phyloP scores from a whole-genome alignment of 2,113 vertebrate species.

The Panurus biarmicus region DNA sequence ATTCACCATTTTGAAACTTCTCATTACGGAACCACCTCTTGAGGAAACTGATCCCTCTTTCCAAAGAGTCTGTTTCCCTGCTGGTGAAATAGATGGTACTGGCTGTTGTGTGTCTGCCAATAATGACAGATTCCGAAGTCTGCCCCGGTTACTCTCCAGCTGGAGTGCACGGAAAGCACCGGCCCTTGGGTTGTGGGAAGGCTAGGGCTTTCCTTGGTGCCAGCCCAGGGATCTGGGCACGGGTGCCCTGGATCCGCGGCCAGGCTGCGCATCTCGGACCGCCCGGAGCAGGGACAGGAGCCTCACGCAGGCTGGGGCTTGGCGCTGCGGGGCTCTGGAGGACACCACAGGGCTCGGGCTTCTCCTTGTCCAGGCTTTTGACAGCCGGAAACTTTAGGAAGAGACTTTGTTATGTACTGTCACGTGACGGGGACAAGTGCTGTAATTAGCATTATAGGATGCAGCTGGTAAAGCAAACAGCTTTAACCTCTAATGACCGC shows the following conservation, averaged over 20 bases:
- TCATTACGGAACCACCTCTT: rapidly evolving
- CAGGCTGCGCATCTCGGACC: rapidly evolving
- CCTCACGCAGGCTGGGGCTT: rapidly evolving
- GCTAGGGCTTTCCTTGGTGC: too few relatives aligned
- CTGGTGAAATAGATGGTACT: rapidly evolving
- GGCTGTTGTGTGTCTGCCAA: rapidly evolving
- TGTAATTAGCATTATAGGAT: rapidly evolving
- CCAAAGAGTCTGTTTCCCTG: rapidly evolving
- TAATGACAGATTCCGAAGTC: rapidly evolving
- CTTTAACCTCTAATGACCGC: background rate
- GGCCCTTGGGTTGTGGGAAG: rapidly evolving
- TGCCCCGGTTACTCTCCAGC: background rate
- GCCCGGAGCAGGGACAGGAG: rapidly evolving
- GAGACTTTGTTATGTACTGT: background rate
- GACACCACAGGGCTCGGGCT: background rate
- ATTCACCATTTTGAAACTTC: background rate
- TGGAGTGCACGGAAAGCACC: rapidly evolving
- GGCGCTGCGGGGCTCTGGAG: rapidly evolving
- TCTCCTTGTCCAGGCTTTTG: background rate
- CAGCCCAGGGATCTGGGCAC: too few relatives aligned
- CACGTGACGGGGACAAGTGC: background rate
- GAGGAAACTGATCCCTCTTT: background rate
- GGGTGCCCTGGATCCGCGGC: background rate
- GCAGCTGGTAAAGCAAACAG: background rate
- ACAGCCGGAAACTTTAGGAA: background rate